Evolutionary conservation across 2,113 vertebrate species (phyloP).

Genomic region (Ranitomeya imitator): DNA sequence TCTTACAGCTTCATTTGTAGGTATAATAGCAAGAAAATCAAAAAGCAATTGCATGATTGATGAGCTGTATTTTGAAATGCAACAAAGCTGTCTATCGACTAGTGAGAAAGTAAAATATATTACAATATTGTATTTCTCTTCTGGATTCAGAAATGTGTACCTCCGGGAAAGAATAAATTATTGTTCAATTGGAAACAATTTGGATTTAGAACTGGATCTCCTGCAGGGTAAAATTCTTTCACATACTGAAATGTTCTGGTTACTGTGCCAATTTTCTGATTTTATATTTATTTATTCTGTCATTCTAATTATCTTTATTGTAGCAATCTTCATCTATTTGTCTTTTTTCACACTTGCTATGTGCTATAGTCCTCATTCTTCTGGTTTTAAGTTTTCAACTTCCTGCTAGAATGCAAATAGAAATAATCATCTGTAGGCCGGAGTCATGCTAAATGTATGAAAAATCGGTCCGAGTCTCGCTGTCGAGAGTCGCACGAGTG

Average conservation of each 20-base stretch:
- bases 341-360: background rate
- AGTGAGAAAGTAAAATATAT: constrained; percentile 41
- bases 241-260: constrained; percentile 34
- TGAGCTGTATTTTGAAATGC: constrained; percentile 33
- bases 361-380: background rate
- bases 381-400: background rate
- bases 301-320: background rate
- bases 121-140: constrained; percentile 24
- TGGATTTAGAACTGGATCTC: constrained; percentile 46
- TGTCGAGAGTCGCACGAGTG: too few species aligned
- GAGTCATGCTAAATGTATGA: too few species aligned
- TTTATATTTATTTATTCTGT: constrained; percentile 27
- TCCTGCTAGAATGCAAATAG: background rate
- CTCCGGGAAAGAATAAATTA: constrained; percentile 52
- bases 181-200: constrained; percentile 52
- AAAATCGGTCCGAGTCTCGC: too few species aligned
- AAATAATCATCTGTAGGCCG: too few species aligned
- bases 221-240: constrained; percentile 43
- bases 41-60: constrained; percentile 46
- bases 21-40: constrained; percentile 31
- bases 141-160: constrained; percentile 33
- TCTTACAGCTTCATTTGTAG: constrained; percentile 22
- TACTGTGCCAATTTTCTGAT: background rate
- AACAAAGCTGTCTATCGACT: constrained; percentile 43
- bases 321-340: background rate